Base-by-base conservation (phyloP, 2,797 vertebrate species). In the Gallinago stenura region DNA sequence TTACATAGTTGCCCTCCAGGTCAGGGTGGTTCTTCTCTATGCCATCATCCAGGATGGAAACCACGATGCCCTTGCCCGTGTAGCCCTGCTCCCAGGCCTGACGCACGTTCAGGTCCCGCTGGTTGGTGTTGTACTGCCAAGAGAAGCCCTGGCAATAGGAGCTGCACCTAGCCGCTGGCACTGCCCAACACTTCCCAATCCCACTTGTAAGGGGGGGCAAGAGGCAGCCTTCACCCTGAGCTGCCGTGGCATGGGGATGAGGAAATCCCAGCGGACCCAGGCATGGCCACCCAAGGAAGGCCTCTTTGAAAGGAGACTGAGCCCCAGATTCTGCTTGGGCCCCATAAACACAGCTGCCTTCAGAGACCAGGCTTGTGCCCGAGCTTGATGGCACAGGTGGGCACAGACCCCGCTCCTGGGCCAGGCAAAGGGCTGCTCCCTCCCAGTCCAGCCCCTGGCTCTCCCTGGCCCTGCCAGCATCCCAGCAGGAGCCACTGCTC, bases 11-110 rank as follows among this genome's bases (percentile, higher is more conserved):
- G 90, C 97, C 98, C 90, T 98, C 97, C 84, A 99, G 97, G 95
- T 99, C 99, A 2, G 99, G 99, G 95, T 99, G 99, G 98, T 99
- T 99, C 98, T 99, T 99, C 97, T 99, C 99, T 11, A 99, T 99
- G 73, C 99, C 99, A 2, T 99, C 99, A 39, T 99, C 99, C 97
- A 99, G 97, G 97, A 99, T 99, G 94, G 99, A 99, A 90, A 99
- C 99, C 60, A 99, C 99, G 2, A 99, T 98, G 33, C 99, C 99
- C 70, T 97, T 98, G 58, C 99, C 99, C 0, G 99, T 99, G 98
- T 98, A 99, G 93, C 99, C 99, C 97, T 99, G 98, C 60, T 98
- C 98, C 99, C 99, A 99, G 41, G 99, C 99, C 93, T 98, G 98
- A 95, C 98, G 98, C 94, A 99, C 99, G 0, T 99, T 99, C 97